These are phyloP conservation scores for Leguminivora glycinivorella DNA, from an alignment of 1,140 invertebrate species.

Conservation along the genomic window DNA sequence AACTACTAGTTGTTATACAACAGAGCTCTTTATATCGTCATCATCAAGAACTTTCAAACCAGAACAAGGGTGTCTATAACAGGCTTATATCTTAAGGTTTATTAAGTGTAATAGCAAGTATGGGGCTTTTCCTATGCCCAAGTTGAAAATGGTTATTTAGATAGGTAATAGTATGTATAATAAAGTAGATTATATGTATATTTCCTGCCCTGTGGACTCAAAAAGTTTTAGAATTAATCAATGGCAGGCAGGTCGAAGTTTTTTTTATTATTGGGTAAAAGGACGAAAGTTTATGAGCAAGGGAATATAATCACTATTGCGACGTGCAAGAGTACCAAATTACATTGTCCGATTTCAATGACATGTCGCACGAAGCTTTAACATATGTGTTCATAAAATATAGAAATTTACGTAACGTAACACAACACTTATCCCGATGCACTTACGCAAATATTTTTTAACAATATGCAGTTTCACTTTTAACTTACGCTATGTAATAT, in stretches of 20 bases:
- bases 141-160: neutral
- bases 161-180: neutral
- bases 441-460: neutral
- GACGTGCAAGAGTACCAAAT: neutral
- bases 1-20: neutral
- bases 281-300: constrained; percentile 4
- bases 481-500: constrained; percentile 4
- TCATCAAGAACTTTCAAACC: too few relatives aligned
- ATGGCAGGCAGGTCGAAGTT: neutral
- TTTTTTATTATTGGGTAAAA: neutral
- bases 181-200: neutral
- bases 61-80: neutral
- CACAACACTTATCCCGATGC: neutral
- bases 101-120: neutral
- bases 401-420: neutral
- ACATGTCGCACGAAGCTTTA: neutral
- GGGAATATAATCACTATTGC: constrained; percentile 14
- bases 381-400: constrained; percentile 12
- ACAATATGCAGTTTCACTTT: constrained; percentile 1
- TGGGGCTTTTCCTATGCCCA: neutral
- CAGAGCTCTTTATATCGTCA: neutral
- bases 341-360: neutral
- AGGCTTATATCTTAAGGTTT: neutral
- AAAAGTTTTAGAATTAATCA: neutral
- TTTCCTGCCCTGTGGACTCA: neutral